Evolutionary conservation across 2,797 vertebrate species (phyloP), one percentile per base, ranked within the genome.

Genomic region (Oryzias sinensis): DNA sequence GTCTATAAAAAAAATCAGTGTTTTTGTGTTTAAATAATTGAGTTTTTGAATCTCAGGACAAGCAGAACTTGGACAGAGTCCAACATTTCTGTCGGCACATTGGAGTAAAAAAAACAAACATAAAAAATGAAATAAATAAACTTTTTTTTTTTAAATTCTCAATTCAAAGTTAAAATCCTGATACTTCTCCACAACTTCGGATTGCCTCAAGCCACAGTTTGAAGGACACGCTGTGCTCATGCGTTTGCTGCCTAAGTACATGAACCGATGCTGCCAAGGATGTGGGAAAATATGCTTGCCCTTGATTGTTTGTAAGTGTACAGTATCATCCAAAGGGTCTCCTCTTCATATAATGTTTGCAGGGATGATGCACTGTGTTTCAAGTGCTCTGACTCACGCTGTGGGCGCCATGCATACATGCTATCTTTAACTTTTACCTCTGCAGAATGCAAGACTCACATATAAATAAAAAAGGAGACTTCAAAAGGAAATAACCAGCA

Each of bases 321-420:
- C 54, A 58, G 49, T 74, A 84, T 76, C 63, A 68, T 76, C 62
- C 69, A 79, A 79, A 72, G 72, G 81, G 77, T 69, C 70, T 81
- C 76, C 80, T 75, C 71, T 85, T 76, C 64, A 66, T 61, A 68
- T 59, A 60, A 53, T 78, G 75, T 70, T 79, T 74, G 68, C 69
- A 62, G 70, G 67, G 79, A 66, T 86, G 78, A 84, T 74, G 70
- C 72, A 72, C 29, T 24, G 65, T 44, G 60, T 62, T 72, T 76
- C 60, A 69, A 80, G 70, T 59, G 72, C 68, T 49, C 51, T 88
- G 87, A 87, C 48, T 87, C 81, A 86, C 72, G 56, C 65, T 62
- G 81, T 87, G 76, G 83, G 82, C 49, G 68, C 56, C 57, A 56
- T 78, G 62, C 69, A 74, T 63, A 59, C 64, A 42, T 54, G 74